Evolutionary conservation across 2,113 vertebrate species (phyloP).

Genomic region (Caracal caracal): DNA sequence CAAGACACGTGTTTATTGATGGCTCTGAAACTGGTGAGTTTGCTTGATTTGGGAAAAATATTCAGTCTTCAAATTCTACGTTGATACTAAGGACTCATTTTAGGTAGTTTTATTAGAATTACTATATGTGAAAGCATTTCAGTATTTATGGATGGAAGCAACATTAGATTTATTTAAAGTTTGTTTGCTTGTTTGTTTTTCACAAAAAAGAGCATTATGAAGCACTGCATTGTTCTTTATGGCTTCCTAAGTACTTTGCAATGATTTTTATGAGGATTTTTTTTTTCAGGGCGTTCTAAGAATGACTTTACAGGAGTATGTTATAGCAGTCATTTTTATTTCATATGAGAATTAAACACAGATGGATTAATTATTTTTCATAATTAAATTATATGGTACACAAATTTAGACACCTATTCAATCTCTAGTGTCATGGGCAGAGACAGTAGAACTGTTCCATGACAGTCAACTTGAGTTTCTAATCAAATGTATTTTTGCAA

Average conservation of each 20-base stretch:
- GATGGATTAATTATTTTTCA: neutral
- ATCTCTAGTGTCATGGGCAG: neutral
- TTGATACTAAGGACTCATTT: neutral
- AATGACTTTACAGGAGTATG: neutral
- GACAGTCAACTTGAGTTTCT: neutral
- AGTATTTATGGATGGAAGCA: slow-evolving; percentile 29
- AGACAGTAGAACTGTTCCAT: neutral
- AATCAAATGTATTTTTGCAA: neutral
- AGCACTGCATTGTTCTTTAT: neutral
- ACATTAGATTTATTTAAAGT: neutral
- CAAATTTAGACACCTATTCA: neutral
- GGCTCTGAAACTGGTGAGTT: neutral
- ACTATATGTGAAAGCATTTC: slow-evolving; percentile 6
- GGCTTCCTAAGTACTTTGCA: neutral
- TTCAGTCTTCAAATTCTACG: neutral
- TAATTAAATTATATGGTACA: neutral
- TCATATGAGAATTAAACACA: neutral
- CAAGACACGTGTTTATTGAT: neutral
- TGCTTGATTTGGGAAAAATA: neutral
- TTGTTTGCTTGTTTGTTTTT: neutral
- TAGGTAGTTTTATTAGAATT: neutral
- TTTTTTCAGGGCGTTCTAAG: neutral
- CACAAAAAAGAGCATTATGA: neutral
- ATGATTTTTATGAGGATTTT: neutral
- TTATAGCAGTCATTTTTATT: neutral